Conservation (phyloP, 2,113 vertebrate genomes). For the Pomatorhinus ruficollis region DNA sequence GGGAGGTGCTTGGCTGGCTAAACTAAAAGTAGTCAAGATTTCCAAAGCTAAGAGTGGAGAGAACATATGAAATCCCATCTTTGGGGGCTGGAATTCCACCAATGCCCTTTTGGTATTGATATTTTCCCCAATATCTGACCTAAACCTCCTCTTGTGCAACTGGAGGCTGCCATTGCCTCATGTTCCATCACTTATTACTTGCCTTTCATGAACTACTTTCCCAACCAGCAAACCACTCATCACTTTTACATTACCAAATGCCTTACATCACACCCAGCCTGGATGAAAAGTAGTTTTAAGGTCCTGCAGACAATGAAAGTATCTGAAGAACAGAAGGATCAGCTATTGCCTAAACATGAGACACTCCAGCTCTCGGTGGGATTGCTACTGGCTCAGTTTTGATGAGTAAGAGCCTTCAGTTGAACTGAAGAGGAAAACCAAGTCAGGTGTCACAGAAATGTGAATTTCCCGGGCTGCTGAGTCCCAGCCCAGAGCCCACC, state of each 20-base stretch:
- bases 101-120: not conserved
- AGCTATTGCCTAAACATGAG: fast-evolving
- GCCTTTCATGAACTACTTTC: not conserved
- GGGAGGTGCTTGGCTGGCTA: not conserved
- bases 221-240: not conserved
- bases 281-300: not conserved
- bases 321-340: not conserved
- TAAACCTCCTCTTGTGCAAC: not conserved
- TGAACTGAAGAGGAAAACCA: not conserved
- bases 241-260: not conserved
- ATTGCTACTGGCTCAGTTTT: not conserved
- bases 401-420: not conserved
- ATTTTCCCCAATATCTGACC: not conserved
- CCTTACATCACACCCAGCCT: not conserved
- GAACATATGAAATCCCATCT: not conserved
- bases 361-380: not conserved
- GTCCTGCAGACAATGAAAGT: not conserved
- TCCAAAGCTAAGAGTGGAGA: not conserved
- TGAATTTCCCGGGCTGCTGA: not conserved
- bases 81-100: not conserved
- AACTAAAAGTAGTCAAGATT: not conserved
- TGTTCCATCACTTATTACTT: not conserved
- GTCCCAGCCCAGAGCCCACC: not conserved
- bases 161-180: fast-evolving
- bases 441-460: not conserved